phyloP scores from a whole-genome alignment of 2,797 vertebrate genomes.

The Phoeniculus purpureus region DNA sequence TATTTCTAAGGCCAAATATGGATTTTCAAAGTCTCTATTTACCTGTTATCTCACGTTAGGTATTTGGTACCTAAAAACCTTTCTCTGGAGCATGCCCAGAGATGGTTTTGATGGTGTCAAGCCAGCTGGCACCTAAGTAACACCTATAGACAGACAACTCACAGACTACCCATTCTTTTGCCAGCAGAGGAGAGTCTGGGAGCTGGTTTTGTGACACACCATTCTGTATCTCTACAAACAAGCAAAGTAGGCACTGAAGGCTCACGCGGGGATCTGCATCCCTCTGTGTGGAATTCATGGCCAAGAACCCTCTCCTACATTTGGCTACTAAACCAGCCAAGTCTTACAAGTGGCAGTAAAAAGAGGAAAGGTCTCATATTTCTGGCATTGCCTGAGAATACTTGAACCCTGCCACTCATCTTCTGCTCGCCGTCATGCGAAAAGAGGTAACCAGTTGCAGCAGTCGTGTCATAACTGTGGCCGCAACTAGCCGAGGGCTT shows the following conservation, averaged over 20 bases:
- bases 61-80: not conserved
- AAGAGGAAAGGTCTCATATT: not conserved
- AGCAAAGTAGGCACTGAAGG: not conserved
- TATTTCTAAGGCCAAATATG: not conserved
- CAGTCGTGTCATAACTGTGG: not conserved
- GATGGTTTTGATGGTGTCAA: not conserved
- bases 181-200: not conserved
- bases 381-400: not conserved
- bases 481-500: accelerated
- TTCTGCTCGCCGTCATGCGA: not conserved
- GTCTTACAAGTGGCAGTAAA: not conserved
- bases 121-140: not conserved
- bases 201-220: not conserved
- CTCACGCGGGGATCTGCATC: not conserved
- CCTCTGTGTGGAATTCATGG: not conserved
- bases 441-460: not conserved
- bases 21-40: not conserved
- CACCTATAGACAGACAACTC: not conserved
- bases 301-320: not conserved
- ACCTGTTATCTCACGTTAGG: too few relatives aligned
- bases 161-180: not conserved
- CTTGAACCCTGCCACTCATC: not conserved
- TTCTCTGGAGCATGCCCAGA: not conserved
- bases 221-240: not conserved
- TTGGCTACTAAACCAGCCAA: not conserved